These are phyloP conservation scores for Cheilosia scutellata DNA, from an alignment of 2,888 invertebrate species.

Conservation along the genomic window DNA sequence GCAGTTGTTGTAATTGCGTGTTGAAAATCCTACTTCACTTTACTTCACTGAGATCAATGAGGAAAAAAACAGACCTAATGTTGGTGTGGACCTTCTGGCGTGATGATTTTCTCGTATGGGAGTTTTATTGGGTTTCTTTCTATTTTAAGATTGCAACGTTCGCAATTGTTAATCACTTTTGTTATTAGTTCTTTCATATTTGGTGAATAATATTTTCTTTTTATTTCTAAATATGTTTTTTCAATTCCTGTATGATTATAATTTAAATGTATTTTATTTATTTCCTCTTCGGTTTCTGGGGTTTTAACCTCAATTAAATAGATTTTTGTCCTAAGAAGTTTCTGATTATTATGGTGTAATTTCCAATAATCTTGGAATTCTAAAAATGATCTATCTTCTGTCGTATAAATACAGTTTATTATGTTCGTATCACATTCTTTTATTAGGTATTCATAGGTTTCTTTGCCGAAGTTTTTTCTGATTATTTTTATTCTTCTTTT, in stretches of 20 bases:
- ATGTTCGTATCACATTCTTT: background rate
- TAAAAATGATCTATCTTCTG: background rate
- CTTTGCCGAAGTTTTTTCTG: background rate
- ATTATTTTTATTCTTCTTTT: background rate
- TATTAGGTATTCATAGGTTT: background rate
- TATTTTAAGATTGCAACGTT: slow-evolving; percentile 12
- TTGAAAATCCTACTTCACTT: no score
- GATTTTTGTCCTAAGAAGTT: background rate
- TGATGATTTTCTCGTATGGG: slow-evolving; percentile 19
- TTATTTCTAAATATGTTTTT: slow-evolving; percentile 39
- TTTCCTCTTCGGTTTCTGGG: background rate
- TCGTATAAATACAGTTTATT: background rate
- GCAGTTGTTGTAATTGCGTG: no score
- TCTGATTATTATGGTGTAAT: background rate
- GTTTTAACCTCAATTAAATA: background rate
- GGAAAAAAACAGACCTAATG: no score
- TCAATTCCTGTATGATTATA: slow-evolving; percentile 29
- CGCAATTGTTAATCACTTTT: background rate
- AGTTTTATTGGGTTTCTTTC: slow-evolving; percentile 17
- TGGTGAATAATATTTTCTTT: slow-evolving; percentile 15
- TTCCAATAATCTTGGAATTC: background rate
- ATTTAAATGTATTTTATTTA: slow-evolving; percentile 12
- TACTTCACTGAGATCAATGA: no score
- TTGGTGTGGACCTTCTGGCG: slow-evolving; percentile 25
- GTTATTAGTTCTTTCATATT: background rate